Evolutionary conservation across 2,113 vertebrate genomes (phyloP), one percentile per base, ranked within the genome.

Genomic region (Agapornis roseicollis): DNA sequence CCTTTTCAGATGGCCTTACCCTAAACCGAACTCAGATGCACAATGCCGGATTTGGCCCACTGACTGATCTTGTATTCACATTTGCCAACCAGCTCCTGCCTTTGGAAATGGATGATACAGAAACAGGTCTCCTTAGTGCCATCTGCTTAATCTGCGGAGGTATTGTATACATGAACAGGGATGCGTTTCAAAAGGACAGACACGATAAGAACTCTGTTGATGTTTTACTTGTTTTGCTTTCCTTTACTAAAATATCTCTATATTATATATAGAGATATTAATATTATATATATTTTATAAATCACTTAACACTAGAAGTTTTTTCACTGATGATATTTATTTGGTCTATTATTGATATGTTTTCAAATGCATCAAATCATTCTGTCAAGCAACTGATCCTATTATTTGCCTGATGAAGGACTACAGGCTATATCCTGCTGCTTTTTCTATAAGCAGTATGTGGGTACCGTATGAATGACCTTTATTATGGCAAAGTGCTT

Each of bases 71-170:
- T 56, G 99, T 99, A 72, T 99, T 99, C 98, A 99, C 98, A 0
- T 99, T 99, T 97, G 99, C 99, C 85, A 98, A 98, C 63, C 99
- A 99, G 98, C 99, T 99, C 96, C 98, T 99, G 98, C 99, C 99
- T 68, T 98, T 99, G 96, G 98, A 99, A 98, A 99, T 99, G 99
- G 99, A 99, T 80, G 99, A 99, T 97, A 99, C 99, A 3, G 99
- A 99, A 97, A 99, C 99, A 7, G 99, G 99, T 88, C 99, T 99
- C 80, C 99, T 99, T 74, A 99, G 99, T 97, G 99, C 99, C 98
- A 99, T 99, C 98, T 99, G 99, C 96, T 97, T 99, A 29, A 99
- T 99, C 91, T 99, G 99, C 93, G 99, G 99, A 98, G 99, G 99
- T 99, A 98, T 16, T 14, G 69, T 78, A 84, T 56, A n/a, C 50